Evolutionary conservation across 1,140 invertebrate genomes (phyloP), one percentile per base, ranked within the genome.

Genomic region (Trichonephila inaurata): DNA sequence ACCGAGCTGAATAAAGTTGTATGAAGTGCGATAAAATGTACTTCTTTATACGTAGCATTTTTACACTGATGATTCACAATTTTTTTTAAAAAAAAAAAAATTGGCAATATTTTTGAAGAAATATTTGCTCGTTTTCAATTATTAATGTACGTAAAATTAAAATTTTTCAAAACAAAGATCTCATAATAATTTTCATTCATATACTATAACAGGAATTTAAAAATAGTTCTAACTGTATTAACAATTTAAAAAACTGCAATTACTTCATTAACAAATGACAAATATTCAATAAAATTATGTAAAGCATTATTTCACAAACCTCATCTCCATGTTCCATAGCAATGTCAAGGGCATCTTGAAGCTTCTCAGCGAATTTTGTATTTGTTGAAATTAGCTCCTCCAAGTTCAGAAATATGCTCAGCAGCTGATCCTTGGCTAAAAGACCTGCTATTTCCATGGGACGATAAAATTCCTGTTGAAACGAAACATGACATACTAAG

Each of bases 381-480:
- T 98, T 99, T 95, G 99, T 98, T 95, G 98, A 97, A 91, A 99
- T 97, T 83, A 99, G 96, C 95, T 99, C 98, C 96, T 99, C 98
- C 28, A 98, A 97, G 95, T 99, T 99, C 2, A 99, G 97, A 96
- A 99, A 99, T 95, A 99, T 98, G 69, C 97, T 97, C 89, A 98
- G 97, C 72, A 99, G 96, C 95, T 97, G 96, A n/a, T 97, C 96
- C 64, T 95, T 94, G 1, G 95, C 96, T 51, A 97, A 95, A 12
- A 97, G 95, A 33, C 98, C 98, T 91, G 98, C 98, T 66, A 98
- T 97, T 94, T 98, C 96, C 97, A 99, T 99, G 0, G 98, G 98
- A 95, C 98, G 97, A 96, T 98, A 98, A 96, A 99, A 99, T 95
- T 99, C 98, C 95, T 94, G 58, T 24, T 44, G n/a, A 14, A 51